Conservation (phyloP, 2,797 vertebrate species). For the Florisuga fusca region DNA sequence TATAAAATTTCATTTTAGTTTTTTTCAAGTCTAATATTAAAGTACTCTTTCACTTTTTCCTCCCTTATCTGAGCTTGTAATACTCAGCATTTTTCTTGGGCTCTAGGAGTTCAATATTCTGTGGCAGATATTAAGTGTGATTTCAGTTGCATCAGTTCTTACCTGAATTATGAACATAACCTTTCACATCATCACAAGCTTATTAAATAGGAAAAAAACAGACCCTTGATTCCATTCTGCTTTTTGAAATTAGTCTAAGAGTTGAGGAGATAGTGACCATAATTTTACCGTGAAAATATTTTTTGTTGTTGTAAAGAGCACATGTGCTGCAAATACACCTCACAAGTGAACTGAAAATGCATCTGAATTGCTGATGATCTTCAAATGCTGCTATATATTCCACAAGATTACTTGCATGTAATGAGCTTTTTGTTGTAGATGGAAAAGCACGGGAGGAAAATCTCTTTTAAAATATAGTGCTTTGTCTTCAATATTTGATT, state of each 20-base stretch:
- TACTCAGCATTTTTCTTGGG: conserved; percentile 51
- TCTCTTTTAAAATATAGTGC: conserved; percentile 64
- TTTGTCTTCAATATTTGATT: conserved; percentile 76
- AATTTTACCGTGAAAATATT: conserved; percentile 34
- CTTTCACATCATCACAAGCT: neutral
- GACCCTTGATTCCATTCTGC: neutral
- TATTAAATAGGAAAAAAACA: neutral
- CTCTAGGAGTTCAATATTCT: conserved; percentile 65
- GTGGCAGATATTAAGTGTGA: conserved; percentile 22
- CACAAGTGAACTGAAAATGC: conserved; percentile 64
- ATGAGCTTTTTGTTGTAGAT: conserved; percentile 72
- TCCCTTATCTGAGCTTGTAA: conserved; percentile 72
- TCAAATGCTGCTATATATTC: conserved; percentile 78
- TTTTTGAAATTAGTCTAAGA: conserved; percentile 43
- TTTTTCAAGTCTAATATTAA: conserved; percentile 62
- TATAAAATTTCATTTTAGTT: conserved; percentile 55
- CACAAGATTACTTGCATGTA: conserved; percentile 73
- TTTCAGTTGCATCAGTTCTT: conserved; percentile 44
- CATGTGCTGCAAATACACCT: conserved; percentile 59
- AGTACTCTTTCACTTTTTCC: conserved; percentile 48
- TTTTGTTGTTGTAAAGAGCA: conserved; percentile 65
- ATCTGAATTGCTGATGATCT: conserved; percentile 67
- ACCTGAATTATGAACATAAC: neutral
- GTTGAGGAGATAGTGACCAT: conserved; percentile 40
- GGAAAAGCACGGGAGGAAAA: conserved; percentile 75